Evolutionary conservation across 2,797 vertebrate species (phyloP).

Genomic region (Hozukius guyotensis): DNA sequence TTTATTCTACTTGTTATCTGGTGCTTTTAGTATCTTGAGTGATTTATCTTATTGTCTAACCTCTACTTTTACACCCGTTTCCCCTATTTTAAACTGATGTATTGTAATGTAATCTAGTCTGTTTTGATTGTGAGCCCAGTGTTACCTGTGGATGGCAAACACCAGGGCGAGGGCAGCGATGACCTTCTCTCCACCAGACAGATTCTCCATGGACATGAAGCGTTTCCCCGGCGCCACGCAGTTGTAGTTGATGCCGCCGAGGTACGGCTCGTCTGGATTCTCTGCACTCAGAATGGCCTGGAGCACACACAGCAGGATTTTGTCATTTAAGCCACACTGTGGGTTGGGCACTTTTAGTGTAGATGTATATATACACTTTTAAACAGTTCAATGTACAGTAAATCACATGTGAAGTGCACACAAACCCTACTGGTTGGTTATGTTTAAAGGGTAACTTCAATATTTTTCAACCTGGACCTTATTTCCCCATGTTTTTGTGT

Average conservation of each 20-base stretch:
- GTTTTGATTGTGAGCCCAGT: not conserved
- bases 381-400: no score
- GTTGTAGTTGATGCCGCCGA: conserved; percentile 93
- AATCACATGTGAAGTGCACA: no score
- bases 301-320: not conserved
- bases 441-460: no score
- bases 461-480: no score
- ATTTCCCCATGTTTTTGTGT: no score
- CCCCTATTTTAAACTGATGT: not conserved
- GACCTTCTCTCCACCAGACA: conserved; percentile 96
- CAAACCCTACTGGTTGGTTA: no score
- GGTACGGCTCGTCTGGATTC: conserved; percentile 94
- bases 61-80: not conserved
- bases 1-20: not conserved
- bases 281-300: conserved; percentile 94
- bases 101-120: not conserved
- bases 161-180: conserved; percentile 93
- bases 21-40: not conserved
- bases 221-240: conserved; percentile 95
- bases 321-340: not conserved
- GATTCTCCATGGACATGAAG: conserved; percentile 96
- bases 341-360: no score
- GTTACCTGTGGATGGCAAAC: conserved; percentile 94
- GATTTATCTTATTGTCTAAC: not conserved
- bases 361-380: no score